Evolutionary conservation across 2,797 vertebrate genomes (phyloP), one percentile per base, ranked within the genome.

Genomic region (Tragelaphus oryx): DNA sequence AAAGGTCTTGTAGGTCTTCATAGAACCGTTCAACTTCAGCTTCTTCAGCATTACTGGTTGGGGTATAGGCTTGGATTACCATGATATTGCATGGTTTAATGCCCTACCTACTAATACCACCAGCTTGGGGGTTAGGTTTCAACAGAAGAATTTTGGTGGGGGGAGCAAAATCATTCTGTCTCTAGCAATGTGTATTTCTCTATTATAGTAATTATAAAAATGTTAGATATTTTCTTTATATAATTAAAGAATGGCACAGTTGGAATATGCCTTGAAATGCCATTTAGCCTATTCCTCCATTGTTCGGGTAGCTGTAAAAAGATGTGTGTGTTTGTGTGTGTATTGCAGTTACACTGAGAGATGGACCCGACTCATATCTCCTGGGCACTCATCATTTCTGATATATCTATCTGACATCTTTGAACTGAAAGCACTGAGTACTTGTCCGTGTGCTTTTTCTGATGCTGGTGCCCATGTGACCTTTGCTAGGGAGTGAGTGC

Each of bases 191-290:
- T 71, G 1, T 71, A 89, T 91, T 82, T 85, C 10, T n/a, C 52
- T 92, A 55, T 93, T 92, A 74, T 18, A 90, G 57, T 81, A 89
- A 89, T 95, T 90, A 88, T 28, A 74, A 71, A 8, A 85, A 37
- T 71, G 54, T 92, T 84, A 41, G 6, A 62, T 93, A 60, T 82
- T 87, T 89, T 91, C 44, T 65, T 94, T 79, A 59, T 71, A 30
- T 60, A 62, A 55, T 93, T 48, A 93, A 93, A 78, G 22, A 97
- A 87, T 71, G 30, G 48, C 14, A 88, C 28, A 75, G n/a, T 48
- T 95, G 44, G 37, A 79, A 55, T 44, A 44, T 87, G 57, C 24
- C 20, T 91, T 94, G n/a, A 52, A 83, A 52, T 93, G 60, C 26
- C 65, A 65, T 76, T 87, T 24, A 87, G 48, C 4, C 20, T 78